Conservation (phyloP, 2,797 vertebrate species). For the Cheirogaleus major region DNA sequence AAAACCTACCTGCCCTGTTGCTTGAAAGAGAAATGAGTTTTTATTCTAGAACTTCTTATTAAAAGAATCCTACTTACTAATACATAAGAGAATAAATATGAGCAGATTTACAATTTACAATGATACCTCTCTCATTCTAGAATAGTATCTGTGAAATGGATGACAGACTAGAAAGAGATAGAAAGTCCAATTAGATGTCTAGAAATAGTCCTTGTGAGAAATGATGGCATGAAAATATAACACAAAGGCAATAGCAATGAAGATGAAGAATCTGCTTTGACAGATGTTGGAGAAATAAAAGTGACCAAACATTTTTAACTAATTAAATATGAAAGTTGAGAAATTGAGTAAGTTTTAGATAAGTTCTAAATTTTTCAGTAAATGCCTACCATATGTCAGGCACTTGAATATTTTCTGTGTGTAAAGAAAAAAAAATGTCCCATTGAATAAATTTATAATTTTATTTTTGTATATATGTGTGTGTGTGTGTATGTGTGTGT, state of each 20-base stretch:
- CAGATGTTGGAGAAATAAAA: constrained; percentile 48
- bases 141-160: neutral
- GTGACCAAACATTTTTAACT: constrained; percentile 40
- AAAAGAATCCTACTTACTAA: neutral
- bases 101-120: constrained; percentile 3
- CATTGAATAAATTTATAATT: neutral
- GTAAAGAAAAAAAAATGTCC: neutral
- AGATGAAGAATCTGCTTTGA: constrained; percentile 22
- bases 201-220: constrained; percentile 43
- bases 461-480: neutral
- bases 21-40: neutral
- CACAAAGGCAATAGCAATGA: neutral
- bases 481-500: neutral
- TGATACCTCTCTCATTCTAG: neutral
- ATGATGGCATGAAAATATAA: constrained; percentile 3
- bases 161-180: neutral
- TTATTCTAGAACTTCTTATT: neutral
- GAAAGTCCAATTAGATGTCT: constrained; percentile 28
- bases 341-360: neutral
- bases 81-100: neutral
- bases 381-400: neutral
- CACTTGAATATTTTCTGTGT: neutral
- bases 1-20: neutral
- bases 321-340: constrained; percentile 55
- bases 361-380: constrained; percentile 2